Conservation (phyloP, 2,888 invertebrate genomes). For the Microchrysa polita region DNA sequence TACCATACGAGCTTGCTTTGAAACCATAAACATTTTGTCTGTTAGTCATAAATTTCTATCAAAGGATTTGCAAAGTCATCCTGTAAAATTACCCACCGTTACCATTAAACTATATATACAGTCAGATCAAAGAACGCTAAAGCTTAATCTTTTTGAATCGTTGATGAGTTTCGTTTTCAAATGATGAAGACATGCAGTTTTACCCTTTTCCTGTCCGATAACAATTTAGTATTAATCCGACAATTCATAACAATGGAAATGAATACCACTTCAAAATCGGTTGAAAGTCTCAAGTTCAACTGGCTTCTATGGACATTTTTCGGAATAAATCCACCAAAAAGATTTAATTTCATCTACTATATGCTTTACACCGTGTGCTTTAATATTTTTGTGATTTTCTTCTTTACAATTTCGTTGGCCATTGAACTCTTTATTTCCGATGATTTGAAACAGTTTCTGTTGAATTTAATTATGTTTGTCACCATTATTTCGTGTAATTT, state of each 20-base stretch:
- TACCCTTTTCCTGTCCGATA: too few species aligned
- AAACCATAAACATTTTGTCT: too few species aligned
- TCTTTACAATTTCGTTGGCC: background rate
- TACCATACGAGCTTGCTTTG: too few species aligned
- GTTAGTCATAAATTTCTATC: too few species aligned
- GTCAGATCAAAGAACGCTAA: too few species aligned
- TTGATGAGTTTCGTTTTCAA: too few species aligned
- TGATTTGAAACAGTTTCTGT: background rate
- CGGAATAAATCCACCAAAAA: background rate
- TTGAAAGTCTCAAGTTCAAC: background rate
- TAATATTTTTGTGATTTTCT: background rate
- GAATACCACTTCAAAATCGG: background rate
- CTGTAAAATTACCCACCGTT: too few species aligned
- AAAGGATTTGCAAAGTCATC: too few species aligned
- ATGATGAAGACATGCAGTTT: too few species aligned
- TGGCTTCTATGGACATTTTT: background rate
- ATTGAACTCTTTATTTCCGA: background rate
- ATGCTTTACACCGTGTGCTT: conserved; percentile 17
- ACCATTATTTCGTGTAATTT: background rate
- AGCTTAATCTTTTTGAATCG: too few species aligned
- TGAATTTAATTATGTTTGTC: background rate
- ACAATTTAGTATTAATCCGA: too few species aligned
- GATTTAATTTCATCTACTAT: background rate
- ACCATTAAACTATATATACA: too few species aligned
- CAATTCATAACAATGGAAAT: background rate